These are phyloP conservation scores for Halcyon leucocephala DNA, from an alignment of 2,797 vertebrate species.

Conservation along the genomic window DNA sequence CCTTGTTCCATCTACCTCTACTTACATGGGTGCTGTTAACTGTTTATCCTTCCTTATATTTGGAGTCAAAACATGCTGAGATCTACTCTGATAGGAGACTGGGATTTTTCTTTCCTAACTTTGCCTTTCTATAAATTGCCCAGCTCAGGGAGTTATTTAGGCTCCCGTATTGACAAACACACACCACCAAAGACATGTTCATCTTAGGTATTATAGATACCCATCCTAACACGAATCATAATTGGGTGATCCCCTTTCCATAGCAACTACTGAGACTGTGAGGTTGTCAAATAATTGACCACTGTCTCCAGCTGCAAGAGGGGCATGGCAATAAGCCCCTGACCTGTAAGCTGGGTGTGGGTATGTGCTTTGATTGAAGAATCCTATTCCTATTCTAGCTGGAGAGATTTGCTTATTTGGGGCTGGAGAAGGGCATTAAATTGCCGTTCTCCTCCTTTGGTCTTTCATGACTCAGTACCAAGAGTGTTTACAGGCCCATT, in stretches of 20 bases:
- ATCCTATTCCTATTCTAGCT: background rate
- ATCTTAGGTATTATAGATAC: background rate
- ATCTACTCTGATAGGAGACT: background rate
- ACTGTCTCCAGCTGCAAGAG: background rate
- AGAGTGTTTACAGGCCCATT: background rate
- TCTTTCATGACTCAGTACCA: background rate
- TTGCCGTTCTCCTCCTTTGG: background rate
- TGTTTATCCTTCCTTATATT: slow-evolving; percentile 27
- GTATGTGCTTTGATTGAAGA: accelerated
- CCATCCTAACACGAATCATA: background rate
- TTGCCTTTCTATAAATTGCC: background rate
- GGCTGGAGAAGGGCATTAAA: background rate
- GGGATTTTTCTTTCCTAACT: background rate
- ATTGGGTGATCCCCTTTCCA: background rate
- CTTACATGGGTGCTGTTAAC: background rate
- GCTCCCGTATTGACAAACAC: background rate
- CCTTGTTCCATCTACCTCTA: background rate
- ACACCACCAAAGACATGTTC: background rate
- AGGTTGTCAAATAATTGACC: background rate
- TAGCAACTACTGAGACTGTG: background rate
- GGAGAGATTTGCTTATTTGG: background rate
- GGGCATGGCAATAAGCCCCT: background rate
- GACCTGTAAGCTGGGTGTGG: background rate
- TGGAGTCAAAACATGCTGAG: background rate
- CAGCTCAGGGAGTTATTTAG: background rate